Conservation (phyloP, 2,113 vertebrate species). For the Alexandromys fortis region DNA sequence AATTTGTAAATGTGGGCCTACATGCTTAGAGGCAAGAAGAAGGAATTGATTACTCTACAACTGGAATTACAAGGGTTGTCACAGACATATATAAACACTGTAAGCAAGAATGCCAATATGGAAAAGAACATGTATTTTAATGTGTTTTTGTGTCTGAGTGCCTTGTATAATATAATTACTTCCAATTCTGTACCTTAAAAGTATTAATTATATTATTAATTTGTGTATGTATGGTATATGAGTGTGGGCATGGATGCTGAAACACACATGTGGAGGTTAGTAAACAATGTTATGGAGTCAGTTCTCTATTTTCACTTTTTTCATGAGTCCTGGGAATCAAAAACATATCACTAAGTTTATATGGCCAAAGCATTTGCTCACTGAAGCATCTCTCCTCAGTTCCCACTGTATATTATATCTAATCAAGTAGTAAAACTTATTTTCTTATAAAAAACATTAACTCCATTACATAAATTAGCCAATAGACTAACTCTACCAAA, state of each 20-base stretch:
- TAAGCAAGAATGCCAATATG: not conserved
- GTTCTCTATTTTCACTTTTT: not conserved
- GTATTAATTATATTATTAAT: not conserved
- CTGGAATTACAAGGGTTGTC: not conserved
- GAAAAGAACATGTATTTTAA: not conserved
- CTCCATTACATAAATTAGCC: not conserved
- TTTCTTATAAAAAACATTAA: not conserved
- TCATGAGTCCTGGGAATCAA: not conserved
- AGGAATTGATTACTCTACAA: rapidly evolving
- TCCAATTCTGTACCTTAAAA: not conserved
- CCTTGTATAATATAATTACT: not conserved
- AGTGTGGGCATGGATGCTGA: not conserved
- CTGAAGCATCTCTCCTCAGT: not conserved
- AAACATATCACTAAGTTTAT: not conserved
- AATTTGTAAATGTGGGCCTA: not conserved
- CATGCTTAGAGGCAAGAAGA: not conserved
- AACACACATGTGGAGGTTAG: not conserved
- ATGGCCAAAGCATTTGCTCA: not conserved
- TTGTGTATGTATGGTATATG: not conserved
- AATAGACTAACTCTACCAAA: not conserved
- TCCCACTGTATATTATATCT: not conserved
- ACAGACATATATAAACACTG: not conserved
- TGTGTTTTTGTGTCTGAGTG: not conserved
- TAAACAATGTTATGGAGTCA: not conserved
- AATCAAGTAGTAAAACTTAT: not conserved